Base-by-base conservation (phyloP, 1,140 invertebrate species). In the Chrysoperla carnea region DNA sequence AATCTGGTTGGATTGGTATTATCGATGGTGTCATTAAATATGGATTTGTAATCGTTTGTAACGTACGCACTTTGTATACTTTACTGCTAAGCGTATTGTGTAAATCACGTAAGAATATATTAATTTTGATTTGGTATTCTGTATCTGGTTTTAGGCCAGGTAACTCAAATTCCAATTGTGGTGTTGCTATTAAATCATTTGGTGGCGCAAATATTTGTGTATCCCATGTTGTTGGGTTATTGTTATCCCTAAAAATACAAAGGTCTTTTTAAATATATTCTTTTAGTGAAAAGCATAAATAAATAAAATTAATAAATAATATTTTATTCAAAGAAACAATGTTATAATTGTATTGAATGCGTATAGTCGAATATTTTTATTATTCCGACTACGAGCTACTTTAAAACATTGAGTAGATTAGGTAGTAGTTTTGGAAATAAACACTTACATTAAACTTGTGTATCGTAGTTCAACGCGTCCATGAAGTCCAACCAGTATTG, bases 201-300 rank as follows among this genome's bases (percentile, higher is more conserved):
- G 76, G 78, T n/a, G 83, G 81, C 1, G 84, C 81, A 54, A 89
- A 87, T 9, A 84, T 76, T 68, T 89, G 81, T 1, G 77, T 72
- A 39, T 82, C 73, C 86, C 86, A 91, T 1, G 72, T 70, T 8
- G 72, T 64, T 4, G 75, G 64, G 51, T 23, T 23, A 23, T 85
- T 78, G 33, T 70, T 67, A 49, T 79, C 74, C 14, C 81, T 81
- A 47, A 6, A 23, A 23, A n/a, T n/a, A n/a, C n/a, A n/a, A 45
- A 41, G 37, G 37, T 37, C 8, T 12, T 29, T 39, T 54, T 55
- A 50, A 43, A 43, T 39, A 29, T 23, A 39, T 29, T 43, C 27
- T 39, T 14, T 11, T 9, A 39, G 31, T 29, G 39, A 33, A 45
- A 40, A 40, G 28, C 31, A 29, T 46, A 23, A 42, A 29, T 12